Conservation (phyloP, 2,888 invertebrate genomes). For the Plagodis dolabraria region DNA sequence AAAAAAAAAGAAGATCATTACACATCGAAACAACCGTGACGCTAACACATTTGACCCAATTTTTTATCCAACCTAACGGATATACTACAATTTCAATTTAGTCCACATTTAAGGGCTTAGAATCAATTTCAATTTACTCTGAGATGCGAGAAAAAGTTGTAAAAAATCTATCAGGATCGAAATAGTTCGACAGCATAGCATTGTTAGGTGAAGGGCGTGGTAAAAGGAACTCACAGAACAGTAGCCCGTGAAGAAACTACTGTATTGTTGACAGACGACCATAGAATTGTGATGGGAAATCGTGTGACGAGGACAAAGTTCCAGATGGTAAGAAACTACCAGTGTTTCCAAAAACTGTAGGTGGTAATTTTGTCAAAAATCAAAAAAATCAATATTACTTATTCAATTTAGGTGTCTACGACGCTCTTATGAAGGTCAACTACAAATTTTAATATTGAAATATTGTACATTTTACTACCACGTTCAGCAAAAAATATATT, state of each 20-base stretch:
- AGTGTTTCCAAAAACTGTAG: slow-evolving; percentile 53
- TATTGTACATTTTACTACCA: no score
- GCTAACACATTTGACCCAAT: slow-evolving; percentile 43
- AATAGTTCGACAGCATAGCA: slow-evolving; percentile 69
- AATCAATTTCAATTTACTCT: slow-evolving; percentile 75
- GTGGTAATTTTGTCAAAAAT: neutral
- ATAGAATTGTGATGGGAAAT: slow-evolving; percentile 52
- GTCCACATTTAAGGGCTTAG: slow-evolving; percentile 59
- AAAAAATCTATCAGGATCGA: slow-evolving; percentile 82
- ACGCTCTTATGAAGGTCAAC: no score
- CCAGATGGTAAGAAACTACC: slow-evolving; percentile 44
- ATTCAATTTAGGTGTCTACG: no score
- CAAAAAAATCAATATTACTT: no score
- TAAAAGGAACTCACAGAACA: slow-evolving; percentile 70
- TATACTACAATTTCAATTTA: slow-evolving; percentile 55
- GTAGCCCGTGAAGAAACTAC: slow-evolving; percentile 66
- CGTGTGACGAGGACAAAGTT: slow-evolving; percentile 47
- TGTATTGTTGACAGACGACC: slow-evolving; percentile 73
- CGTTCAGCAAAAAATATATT: no score
- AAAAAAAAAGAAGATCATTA: slow-evolving; percentile 18
- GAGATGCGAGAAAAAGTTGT: slow-evolving; percentile 57
- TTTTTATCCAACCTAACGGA: slow-evolving; percentile 46
- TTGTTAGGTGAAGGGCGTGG: slow-evolving; percentile 76
- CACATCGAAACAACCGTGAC: slow-evolving; percentile 39
- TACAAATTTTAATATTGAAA: no score